Conservation (phyloP, 2,113 vertebrate genomes). For the Alexandromys fortis region DNA sequence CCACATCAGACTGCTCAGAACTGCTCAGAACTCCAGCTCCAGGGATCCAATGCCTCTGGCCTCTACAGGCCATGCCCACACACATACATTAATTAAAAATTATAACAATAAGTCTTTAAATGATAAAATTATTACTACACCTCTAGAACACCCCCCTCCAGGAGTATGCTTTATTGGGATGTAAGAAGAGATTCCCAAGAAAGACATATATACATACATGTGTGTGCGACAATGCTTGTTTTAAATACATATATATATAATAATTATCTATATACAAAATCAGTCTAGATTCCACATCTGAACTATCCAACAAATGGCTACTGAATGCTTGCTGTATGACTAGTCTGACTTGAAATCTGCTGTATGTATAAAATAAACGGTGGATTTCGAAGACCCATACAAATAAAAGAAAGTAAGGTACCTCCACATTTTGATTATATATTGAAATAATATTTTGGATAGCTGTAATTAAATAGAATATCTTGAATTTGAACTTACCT, state of each 20-base stretch:
- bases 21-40: background rate
- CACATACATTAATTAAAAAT: background rate
- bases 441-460: no score
- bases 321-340: background rate
- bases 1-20: background rate
- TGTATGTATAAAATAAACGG: background rate
- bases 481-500: no score
- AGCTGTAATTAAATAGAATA: no score
- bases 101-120: background rate
- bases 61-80: background rate
- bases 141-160: background rate
- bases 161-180: background rate
- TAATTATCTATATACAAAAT: background rate
- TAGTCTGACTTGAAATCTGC: background rate
- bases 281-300: background rate
- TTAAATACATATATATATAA: background rate
- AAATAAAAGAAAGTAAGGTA: conserved; percentile 32
- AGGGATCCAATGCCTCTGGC: background rate
- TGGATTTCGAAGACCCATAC: background rate
- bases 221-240: background rate
- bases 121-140: background rate
- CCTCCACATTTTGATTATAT: conserved; percentile 4
- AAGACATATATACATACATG: background rate
- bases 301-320: background rate
- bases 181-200: background rate